phyloP scores from a whole-genome alignment of 2,888 invertebrate species.

The Idaea dimidiata region DNA sequence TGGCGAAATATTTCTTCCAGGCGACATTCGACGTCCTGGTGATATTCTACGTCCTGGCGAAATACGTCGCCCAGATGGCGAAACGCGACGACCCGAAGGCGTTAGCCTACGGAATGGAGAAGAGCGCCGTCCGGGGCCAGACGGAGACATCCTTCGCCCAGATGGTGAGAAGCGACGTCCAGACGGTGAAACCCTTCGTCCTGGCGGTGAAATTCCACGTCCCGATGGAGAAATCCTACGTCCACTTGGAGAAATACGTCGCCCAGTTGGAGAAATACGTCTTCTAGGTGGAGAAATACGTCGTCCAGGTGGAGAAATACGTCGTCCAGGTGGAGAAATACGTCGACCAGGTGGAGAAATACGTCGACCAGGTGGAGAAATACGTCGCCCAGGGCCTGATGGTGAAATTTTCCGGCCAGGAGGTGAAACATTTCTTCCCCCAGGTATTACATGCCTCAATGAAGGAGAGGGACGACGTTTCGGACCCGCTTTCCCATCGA shows the following conservation, averaged over 20 bases:
- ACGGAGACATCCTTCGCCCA: conserved; percentile 18
- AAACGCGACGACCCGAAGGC: conserved; percentile 25
- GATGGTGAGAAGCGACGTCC: conserved; percentile 26
- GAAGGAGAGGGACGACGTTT: neutral
- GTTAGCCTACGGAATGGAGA: conserved; percentile 33
- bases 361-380: conserved; percentile 27
- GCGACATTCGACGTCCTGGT: conserved; percentile 21
- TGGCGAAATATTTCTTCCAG: conserved; percentile 15
- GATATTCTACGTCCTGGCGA: conserved; percentile 31
- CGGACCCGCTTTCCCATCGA: neutral
- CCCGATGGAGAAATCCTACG: conserved; percentile 23
- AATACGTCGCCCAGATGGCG: conserved; percentile 28
- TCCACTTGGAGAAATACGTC: conserved; percentile 29
- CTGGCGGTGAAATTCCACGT: conserved; percentile 5
- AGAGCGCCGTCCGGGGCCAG: conserved; percentile 23
- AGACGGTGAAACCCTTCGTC: conserved; percentile 10
- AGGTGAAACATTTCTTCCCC: conserved; percentile 13
- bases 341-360: conserved; percentile 19
- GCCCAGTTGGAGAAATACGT: conserved; percentile 28
- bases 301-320: conserved; percentile 26
- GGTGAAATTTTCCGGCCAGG: conserved; percentile 15
- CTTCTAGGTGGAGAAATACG: conserved; percentile 28
- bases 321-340: conserved; percentile 18
- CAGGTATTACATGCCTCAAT: conserved; percentile 6
- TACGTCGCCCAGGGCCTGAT: conserved; percentile 11